Conservation (phyloP, 2,888 invertebrate genomes). For the Margaritifera margaritifera region DNA sequence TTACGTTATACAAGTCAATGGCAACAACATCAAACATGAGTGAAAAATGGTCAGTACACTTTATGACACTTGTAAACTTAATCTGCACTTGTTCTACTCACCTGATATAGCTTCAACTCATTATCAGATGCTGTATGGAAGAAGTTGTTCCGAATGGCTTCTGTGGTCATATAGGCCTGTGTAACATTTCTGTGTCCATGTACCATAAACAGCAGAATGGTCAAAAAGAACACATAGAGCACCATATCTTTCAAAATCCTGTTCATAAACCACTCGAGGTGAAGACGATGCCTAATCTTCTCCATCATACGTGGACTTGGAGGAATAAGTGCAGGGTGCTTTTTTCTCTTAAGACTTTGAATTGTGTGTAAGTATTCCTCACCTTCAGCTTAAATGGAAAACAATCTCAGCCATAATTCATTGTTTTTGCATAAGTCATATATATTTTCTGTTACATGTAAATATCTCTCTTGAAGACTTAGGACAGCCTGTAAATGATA, state of each 20-base stretch:
- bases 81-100: no score
- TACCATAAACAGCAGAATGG: conserved; percentile 37
- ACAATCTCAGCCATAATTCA: no score
- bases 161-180: conserved; percentile 28
- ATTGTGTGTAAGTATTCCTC: conserved; percentile 20
- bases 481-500: no score
- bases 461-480: no score
- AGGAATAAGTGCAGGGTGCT: conserved; percentile 29
- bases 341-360: conserved; percentile 13
- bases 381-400: conserved; percentile 24
- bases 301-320: conserved; percentile 27
- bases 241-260: conserved; percentile 41
- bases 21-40: no score
- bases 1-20: no score
- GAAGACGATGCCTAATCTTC: conserved; percentile 35
- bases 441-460: no score
- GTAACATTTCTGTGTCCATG: conserved; percentile 42
- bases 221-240: conserved; percentile 45
- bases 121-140: conserved; percentile 22
- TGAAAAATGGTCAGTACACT: no score
- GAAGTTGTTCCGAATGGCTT: conserved; percentile 41
- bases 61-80: no score
- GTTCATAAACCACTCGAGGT: conserved; percentile 40
- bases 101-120: no score
- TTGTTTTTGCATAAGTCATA: no score